These are phyloP conservation scores for Neoaliturus tenellus DNA, from an alignment of 2,888 invertebrate genomes.

Conservation along the genomic window DNA sequence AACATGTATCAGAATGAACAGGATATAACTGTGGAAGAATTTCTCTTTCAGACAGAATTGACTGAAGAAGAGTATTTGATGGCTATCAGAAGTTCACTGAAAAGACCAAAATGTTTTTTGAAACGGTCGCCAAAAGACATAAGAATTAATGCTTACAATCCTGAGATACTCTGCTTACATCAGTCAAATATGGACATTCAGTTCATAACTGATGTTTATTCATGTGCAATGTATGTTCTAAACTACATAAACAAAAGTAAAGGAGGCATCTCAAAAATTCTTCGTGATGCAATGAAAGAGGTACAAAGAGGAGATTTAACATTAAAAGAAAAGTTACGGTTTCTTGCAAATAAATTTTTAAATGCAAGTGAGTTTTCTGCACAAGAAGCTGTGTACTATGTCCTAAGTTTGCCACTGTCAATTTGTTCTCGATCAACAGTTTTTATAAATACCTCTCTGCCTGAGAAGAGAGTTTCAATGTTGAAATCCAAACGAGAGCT, in stretches of 20 bases:
- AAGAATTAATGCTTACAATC: constrained; percentile 64
- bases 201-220: constrained; percentile 53
- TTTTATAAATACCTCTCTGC: background rate
- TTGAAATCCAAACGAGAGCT: background rate
- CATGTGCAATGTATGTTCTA: constrained; percentile 65
- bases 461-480: background rate
- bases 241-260: constrained; percentile 64
- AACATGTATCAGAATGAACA: constrained; percentile 5
- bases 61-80: constrained; percentile 57
- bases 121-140: constrained; percentile 53
- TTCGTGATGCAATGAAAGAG: constrained; percentile 54
- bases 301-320: constrained; percentile 64
- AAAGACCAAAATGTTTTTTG: constrained; percentile 58
- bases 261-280: constrained; percentile 63
- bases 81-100: constrained; percentile 52
- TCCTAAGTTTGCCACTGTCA: background rate
- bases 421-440: background rate
- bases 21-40: constrained; percentile 56
- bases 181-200: constrained; percentile 68
- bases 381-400: constrained; percentile 66
- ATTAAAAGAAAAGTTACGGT: constrained; percentile 64
- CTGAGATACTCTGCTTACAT: background rate
- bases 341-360: constrained; percentile 63
- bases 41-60: constrained; percentile 55
- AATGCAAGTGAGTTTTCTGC: constrained; percentile 67